A percentile compares a stretch with the other conserved stretches of the same genome.
These are phyloP conservation scores for Protomyctophum bolini DNA, from an alignment of 2,113 vertebrate genomes.

Conservation along the genomic window DNA sequence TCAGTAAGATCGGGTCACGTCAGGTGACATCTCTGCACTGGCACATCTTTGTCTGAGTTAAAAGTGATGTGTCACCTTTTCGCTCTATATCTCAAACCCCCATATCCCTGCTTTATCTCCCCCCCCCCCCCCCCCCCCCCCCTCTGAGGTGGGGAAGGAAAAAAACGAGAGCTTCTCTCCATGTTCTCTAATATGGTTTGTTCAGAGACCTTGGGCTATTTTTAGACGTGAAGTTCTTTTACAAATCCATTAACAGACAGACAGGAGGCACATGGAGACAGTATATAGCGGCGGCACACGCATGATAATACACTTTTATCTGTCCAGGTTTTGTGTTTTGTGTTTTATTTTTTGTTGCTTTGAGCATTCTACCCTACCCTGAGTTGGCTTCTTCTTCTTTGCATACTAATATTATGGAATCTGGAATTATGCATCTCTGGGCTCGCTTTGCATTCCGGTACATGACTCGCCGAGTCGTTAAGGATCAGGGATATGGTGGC, in stretches of 20 bases:
- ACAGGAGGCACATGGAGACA: conserved; percentile 64
- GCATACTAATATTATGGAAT: conserved; percentile 55
- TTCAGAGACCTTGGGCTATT: conserved; percentile 69
- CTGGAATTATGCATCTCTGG: conserved; percentile 34
- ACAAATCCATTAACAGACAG: conserved; percentile 71
- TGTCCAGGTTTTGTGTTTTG: conserved; percentile 21
- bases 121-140: conserved; percentile 65
- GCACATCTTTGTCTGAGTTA: conserved; percentile 63
- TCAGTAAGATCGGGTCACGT: conserved; percentile 53
- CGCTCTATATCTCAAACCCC: conserved; percentile 63
- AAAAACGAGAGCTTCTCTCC: conserved; percentile 51
- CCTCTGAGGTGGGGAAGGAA: conserved; percentile 37
- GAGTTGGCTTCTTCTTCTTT: conserved; percentile 25
- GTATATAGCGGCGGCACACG: conserved; percentile 61
- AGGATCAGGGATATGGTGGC: conserved; percentile 56
- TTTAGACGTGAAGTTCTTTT: conserved; percentile 61
- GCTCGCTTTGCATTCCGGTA: conserved; percentile 60
- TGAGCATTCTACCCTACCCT: conserved; percentile 42
- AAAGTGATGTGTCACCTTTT: conserved; percentile 66
- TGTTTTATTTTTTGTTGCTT: conserved; percentile 43
- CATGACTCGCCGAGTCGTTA: conserved; percentile 36
- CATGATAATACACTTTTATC: conserved; percentile 69
- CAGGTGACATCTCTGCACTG: conserved; percentile 65
- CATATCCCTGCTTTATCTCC: conserved; percentile 40
- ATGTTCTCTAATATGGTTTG: conserved; percentile 54